Base-by-base conservation (phyloP, 2,113 vertebrate species). In the Carettochelys insculpta region DNA sequence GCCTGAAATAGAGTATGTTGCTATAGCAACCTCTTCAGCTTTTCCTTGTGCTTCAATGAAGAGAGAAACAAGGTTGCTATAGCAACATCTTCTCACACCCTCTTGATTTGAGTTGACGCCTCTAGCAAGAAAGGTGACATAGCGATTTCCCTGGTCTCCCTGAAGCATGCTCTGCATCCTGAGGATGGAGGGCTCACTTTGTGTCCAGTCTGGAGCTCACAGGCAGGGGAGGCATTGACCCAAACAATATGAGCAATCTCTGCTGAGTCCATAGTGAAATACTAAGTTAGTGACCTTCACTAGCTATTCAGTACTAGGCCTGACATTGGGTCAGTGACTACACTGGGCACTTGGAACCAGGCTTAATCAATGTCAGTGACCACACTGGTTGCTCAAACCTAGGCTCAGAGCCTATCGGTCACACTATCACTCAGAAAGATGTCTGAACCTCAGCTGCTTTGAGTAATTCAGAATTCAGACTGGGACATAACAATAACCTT, bases 21-120 rank as follows among this genome's bases (percentile, higher is more conserved):
- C 47, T 82, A 95, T 94, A 34, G 96, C 91, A 96, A 95, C 93
- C n/a, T 11, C 48, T 81, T 90, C 61, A 61, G 48, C 34, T 65
- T 24, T 27, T 77, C 29, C 51, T 6, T 1, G 6, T 77, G 31
- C 89, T 86, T 53, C 48, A 3, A 17, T 5, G 6, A 24, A 16
- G 4, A 17, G 24, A 65, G 77, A 50, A 53, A 51, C 2, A 54
- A 17, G 80, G 31, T 90, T 90, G 76, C 68, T 51, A 24, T 25
- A 71, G 75, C 83, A 90, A 86, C 17, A 3, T 7, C 47, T 53
- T 48, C 50, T 41, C n/a, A 41, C 11, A 47, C 43, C 52, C 77
- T 90, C 47, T 45, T 22, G 29, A 71, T 76, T 65, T 51, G 52
- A 90, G 71, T 31, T 85, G 47, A 65, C 61, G 53, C 71, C 47